Evolutionary conservation across 1,140 invertebrate genomes (phyloP), one percentile per base, ranked within the genome.

Genomic region (Zaprionus lachaisei): DNA sequence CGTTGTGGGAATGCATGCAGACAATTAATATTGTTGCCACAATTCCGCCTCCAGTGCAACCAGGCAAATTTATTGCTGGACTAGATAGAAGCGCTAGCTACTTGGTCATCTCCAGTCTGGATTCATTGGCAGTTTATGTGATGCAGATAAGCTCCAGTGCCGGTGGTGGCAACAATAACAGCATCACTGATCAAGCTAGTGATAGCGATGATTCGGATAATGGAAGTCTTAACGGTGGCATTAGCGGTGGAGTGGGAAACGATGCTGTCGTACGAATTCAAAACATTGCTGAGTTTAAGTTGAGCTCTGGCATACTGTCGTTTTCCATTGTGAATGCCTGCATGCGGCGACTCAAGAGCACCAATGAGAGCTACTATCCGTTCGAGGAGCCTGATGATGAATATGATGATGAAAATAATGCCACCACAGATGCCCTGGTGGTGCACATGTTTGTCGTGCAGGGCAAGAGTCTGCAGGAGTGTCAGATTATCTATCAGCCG

Each of bases 1-100:
- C 98, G 89, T 95, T 97, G 0, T 99, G 98, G 98, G 95, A 94
- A 34, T 99, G 98, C 90, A 93, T 99, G 17, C 98, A 99, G 93
- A 98, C 96, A 0, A 95, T 99, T 1, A 64, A 95, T 94, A 80
- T 98, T 96, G 89, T 83, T 91, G 64, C 84, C 7, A 63, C 70
- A 5, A 58, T 66, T 37, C 77, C 83, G 2, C 26, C 75, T 2
- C 37, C 75, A 93, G 94, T 2, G 93, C 94, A 9, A 81, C 92
- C 28, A 55, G 82, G 83, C 22, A 78, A 73, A 51, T 93, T 95
- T 4, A 98, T 98, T 93, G 96, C 97, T 1, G 95, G 95, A 31
- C 93, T 98, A 24, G 98, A 99, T 94, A 94, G 96, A 2, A 96
- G 96, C 69, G 96, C 97, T 9, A 95, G 95, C 62, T 98, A 97